Evolutionary conservation across 2,113 vertebrate species (phyloP).

Genomic region (Copsychus sechellarum): DNA sequence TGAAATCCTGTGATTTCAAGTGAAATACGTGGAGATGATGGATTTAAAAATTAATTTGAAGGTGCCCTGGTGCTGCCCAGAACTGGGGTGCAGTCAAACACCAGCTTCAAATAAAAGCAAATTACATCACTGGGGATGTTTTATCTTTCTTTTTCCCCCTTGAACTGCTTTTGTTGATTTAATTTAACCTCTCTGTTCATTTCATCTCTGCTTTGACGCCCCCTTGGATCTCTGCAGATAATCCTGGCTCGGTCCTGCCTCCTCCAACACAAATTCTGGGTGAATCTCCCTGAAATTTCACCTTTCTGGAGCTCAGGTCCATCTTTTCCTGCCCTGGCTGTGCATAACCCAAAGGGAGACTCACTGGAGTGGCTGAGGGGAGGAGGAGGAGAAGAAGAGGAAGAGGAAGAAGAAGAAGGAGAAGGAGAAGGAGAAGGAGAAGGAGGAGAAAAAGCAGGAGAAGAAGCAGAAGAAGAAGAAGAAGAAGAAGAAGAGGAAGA

Average conservation of each 20-base stretch:
- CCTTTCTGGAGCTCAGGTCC: background rate
- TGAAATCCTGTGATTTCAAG: background rate
- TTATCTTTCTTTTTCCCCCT: rapidly evolving
- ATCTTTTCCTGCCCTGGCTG: background rate
- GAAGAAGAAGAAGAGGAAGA: too few species aligned
- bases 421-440: too few species aligned
- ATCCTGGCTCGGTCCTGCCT: rapidly evolving
- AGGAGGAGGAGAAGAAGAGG: too few species aligned
- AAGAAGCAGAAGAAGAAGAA: too few species aligned
- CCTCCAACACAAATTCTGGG: background rate
- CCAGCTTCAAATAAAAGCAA: background rate
- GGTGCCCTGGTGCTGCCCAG: background rate
- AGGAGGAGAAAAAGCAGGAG: too few species aligned
- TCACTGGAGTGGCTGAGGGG: background rate
- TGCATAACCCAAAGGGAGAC: background rate
- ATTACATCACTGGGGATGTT: background rate
- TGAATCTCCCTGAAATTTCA: background rate
- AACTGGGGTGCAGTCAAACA: background rate
- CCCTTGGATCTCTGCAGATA: background rate
- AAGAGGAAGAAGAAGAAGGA: too few species aligned
- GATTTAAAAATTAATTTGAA: background rate
- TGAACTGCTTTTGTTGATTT: background rate
- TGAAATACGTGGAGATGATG: rapidly evolving
- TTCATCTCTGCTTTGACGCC: background rate
- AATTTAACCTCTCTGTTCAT: background rate